Evolutionary conservation across 2,888 invertebrate species (phyloP).

Genomic region (Megastigmus dorsalis): DNA sequence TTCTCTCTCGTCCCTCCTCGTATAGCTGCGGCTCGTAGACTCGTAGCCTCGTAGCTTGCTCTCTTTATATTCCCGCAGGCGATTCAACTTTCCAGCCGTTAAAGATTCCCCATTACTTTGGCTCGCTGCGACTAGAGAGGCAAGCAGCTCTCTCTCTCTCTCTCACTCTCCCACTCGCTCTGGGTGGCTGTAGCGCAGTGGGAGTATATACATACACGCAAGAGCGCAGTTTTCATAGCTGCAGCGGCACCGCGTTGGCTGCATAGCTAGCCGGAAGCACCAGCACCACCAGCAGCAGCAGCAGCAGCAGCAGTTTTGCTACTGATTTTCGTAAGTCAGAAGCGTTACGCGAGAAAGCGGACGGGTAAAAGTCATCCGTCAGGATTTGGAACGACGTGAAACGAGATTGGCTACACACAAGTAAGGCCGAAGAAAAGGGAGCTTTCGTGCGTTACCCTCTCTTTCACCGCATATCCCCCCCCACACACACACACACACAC

Average conservation of each 20-base stretch:
- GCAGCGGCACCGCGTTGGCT: no score
- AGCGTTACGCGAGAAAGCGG: constrained; percentile 27
- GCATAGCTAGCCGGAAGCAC: no score
- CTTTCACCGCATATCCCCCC: not conserved
- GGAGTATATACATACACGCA: not conserved
- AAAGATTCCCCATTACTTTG: constrained; percentile 38
- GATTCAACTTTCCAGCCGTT: constrained; percentile 7
- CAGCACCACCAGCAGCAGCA: not conserved
- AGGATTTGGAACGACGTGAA: constrained; percentile 62
- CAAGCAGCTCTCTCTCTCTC: no score
- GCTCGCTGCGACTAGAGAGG: not conserved
- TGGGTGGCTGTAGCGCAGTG: not conserved
- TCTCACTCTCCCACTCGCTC: no score
- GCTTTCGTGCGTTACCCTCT: not conserved
- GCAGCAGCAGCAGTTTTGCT: constrained; percentile 17
- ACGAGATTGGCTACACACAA: constrained; percentile 63
- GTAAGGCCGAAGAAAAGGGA: constrained; percentile 41
- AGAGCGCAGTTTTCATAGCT: not conserved
- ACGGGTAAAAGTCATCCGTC: constrained; percentile 58
- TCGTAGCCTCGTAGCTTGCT: no score
- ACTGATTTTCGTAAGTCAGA: constrained; percentile 45
- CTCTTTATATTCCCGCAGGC: not conserved
- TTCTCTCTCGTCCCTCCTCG: no score
- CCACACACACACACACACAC: not conserved
- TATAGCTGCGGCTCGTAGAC: no score